phyloP scores from a whole-genome alignment of 1,140 invertebrate species.

The Megalopta genalis region DNA sequence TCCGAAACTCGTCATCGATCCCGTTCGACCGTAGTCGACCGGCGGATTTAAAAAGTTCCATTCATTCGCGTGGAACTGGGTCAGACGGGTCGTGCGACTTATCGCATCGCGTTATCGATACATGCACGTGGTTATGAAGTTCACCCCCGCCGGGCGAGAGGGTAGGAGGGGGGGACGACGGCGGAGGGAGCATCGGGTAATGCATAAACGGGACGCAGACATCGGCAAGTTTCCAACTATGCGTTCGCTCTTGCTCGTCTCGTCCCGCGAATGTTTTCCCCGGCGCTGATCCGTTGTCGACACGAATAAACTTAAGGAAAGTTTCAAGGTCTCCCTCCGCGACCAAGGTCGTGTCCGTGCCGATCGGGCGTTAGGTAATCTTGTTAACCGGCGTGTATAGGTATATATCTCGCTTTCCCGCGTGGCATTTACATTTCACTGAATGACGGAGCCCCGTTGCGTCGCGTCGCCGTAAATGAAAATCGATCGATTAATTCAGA shows the following conservation, averaged over 20 bases:
- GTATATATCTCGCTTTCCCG: no score
- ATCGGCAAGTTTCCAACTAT: slow-evolving; percentile 32
- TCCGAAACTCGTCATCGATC: not conserved
- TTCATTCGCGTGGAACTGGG: not conserved
- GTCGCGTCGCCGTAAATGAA: slow-evolving; percentile 22
- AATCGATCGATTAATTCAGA: slow-evolving; percentile 28
- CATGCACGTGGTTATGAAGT: slow-evolving; percentile 2
- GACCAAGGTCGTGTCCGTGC: not conserved
- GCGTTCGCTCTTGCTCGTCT: not conserved
- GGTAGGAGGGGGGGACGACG: not conserved
- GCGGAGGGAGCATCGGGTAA: not conserved
- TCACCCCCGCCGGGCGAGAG: not conserved
- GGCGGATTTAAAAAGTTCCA: not conserved
- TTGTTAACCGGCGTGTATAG: not conserved
- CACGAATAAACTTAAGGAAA: slow-evolving; percentile 21
- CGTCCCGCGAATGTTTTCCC: not conserved
- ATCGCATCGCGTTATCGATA: not conserved
- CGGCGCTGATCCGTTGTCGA: not conserved
- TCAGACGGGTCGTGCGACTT: not conserved
- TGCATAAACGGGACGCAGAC: slow-evolving; percentile 1
- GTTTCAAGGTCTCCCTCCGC: slow-evolving; percentile 16
- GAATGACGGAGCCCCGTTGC: not conserved
- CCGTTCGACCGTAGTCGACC: not conserved
- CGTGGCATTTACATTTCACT: not conserved
- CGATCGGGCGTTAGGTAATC: slow-evolving; percentile 4